phyloP scores from a whole-genome alignment of 2,113 vertebrate species.

The Sebastes schlegelii region DNA sequence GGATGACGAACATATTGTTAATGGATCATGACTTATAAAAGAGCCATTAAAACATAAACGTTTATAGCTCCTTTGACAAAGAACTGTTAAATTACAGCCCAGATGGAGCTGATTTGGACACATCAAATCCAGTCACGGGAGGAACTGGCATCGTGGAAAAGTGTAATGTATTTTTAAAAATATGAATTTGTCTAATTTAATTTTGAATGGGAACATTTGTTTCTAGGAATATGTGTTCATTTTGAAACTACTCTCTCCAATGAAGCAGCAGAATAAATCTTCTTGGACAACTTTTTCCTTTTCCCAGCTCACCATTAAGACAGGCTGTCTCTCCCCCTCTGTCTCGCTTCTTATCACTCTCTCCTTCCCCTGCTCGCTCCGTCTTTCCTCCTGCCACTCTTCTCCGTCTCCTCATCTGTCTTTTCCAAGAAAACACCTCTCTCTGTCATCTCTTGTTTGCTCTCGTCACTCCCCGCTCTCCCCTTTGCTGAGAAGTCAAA shows the following conservation, averaged over 20 bases:
- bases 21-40: slow-evolving; percentile 7
- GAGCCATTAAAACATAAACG: not conserved
- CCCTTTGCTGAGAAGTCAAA: slow-evolving; percentile 28
- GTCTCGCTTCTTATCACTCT: slow-evolving; percentile 32
- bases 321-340: slow-evolving; percentile 42
- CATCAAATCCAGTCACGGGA: not conserved
- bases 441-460: slow-evolving; percentile 47
- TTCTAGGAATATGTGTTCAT: not conserved
- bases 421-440: slow-evolving; percentile 32
- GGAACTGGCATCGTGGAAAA: not conserved
- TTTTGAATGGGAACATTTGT: not conserved
- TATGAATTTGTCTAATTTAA: not conserved
- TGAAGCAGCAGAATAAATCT: slow-evolving; percentile 23
- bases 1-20: not conserved
- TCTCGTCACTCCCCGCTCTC: not conserved
- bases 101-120: slow-evolving; percentile 8
- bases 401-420: slow-evolving; percentile 54
- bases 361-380: not conserved
- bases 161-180: not conserved
- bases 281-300: slow-evolving; percentile 35
- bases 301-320: slow-evolving; percentile 43
- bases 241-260: not conserved
- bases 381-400: slow-evolving; percentile 47
- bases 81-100: slow-evolving; percentile 4
- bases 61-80: slow-evolving; percentile 21